phyloP scores from a whole-genome alignment of 2,113 vertebrate species.

The Meles meles region DNA sequence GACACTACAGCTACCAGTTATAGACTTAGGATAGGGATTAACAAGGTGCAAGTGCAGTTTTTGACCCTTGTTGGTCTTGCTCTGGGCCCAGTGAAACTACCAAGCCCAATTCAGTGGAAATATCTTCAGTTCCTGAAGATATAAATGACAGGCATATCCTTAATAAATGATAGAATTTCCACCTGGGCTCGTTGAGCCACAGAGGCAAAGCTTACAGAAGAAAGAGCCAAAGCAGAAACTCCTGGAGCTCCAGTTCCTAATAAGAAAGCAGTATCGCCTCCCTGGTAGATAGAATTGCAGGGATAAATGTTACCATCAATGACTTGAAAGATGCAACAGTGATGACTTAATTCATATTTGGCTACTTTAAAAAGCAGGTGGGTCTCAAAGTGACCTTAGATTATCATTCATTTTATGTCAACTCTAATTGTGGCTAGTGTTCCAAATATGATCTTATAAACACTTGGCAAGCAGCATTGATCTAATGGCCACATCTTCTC shows the following conservation, averaged over 20 bases:
- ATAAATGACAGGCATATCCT: neutral
- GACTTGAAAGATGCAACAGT: neutral
- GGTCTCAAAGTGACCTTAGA: conserved; percentile 21
- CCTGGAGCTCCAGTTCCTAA: neutral
- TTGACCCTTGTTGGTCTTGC: neutral
- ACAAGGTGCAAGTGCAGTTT: neutral
- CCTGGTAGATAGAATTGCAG: conserved; percentile 14
- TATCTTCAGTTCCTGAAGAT: neutral
- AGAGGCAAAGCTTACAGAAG: neutral
- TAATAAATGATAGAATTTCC: conserved; percentile 4
- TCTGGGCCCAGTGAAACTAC: neutral
- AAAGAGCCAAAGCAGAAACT: neutral
- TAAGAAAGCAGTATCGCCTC: neutral
- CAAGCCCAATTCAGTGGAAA: neutral
- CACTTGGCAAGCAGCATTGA: neutral
- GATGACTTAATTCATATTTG: conserved; percentile 10
- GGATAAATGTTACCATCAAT: neutral
- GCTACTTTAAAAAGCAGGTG: neutral
- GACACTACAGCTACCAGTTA: neutral
- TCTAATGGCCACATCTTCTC: conserved; percentile 22
- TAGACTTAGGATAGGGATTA: neutral
- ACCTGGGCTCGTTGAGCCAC: neutral
- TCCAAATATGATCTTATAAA: neutral
- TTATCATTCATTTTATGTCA: conserved; percentile 17
- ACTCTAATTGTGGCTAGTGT: neutral